Evolutionary conservation across 2,113 vertebrate genomes (phyloP).

Genomic region (Rhipidura dahli): DNA sequence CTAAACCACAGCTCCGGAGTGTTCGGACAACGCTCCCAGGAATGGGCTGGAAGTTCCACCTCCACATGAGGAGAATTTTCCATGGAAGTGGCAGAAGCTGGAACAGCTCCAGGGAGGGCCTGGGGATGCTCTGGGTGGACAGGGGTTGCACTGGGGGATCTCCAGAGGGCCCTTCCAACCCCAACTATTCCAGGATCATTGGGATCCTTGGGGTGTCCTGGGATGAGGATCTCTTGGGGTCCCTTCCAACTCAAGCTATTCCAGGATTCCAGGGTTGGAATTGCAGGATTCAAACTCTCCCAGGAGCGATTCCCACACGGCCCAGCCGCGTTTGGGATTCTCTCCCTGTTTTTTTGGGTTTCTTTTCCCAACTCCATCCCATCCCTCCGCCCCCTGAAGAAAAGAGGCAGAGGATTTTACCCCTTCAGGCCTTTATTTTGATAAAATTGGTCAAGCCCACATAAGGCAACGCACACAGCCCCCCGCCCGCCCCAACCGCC

Average conservation of each 20-base stretch:
- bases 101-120: background rate
- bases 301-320: rapidly evolving
- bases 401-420: background rate
- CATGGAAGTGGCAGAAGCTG: background rate
- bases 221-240: background rate
- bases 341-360: too few species aligned
- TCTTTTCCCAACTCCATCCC: background rate
- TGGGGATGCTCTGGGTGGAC: background rate
- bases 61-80: background rate
- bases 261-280: background rate
- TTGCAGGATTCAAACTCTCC: background rate
- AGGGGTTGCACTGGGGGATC: background rate
- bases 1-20: background rate
- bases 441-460: constrained; percentile 65
- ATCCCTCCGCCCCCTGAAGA: background rate
- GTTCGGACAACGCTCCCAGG: background rate
- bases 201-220: background rate
- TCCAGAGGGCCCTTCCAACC: background rate
- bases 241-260: too few species aligned
- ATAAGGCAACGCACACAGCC: constrained; percentile 57
- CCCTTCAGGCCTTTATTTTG: constrained; percentile 60
- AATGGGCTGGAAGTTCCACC: background rate
- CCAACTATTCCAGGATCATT: rapidly evolving
- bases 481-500: background rate
- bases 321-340: rapidly evolving